A percentile compares a stretch with the other conserved stretches of the same genome.
Evolutionary conservation across 2,113 vertebrate genomes (phyloP).

Genomic region (Coptodon rendalli): DNA sequence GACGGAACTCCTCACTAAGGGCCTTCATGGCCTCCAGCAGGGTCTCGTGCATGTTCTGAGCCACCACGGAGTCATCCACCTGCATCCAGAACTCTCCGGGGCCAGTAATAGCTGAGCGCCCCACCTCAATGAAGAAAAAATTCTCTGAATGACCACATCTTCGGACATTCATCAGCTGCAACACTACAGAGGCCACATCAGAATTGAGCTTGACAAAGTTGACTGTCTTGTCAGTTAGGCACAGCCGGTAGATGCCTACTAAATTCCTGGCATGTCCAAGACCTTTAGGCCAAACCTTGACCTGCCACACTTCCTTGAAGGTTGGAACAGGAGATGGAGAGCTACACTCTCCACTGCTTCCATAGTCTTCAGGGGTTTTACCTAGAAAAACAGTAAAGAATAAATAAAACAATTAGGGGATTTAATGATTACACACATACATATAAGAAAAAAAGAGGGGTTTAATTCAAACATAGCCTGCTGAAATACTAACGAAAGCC

Average conservation of each 20-base stretch:
- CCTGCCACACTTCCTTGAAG: constrained; percentile 84
- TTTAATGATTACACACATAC: not conserved
- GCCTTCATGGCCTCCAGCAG: constrained; percentile 81
- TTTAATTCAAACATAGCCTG: not conserved
- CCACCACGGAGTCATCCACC: constrained; percentile 78
- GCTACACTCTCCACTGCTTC: constrained; percentile 72
- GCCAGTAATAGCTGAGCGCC: constrained; percentile 74
- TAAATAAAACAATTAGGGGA: not conserved
- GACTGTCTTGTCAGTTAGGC: constrained; percentile 78
- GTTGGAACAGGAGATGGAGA: constrained; percentile 66
- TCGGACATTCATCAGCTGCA: constrained; percentile 81
- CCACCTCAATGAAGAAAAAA: constrained; percentile 84
- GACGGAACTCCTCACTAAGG: constrained; percentile 79
- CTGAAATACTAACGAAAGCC: not conserved
- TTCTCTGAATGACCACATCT: constrained; percentile 80
- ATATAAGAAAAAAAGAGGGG: not conserved
- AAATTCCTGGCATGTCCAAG: constrained; percentile 77
- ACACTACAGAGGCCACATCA: constrained; percentile 73
- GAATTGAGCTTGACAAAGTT: constrained; percentile 78
- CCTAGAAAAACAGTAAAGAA: constrained; percentile 49
- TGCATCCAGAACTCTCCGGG: constrained; percentile 85
- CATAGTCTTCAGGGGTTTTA: constrained; percentile 71
- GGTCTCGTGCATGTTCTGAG: constrained; percentile 83
- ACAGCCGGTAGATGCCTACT: constrained; percentile 77
- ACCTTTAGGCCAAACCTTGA: constrained; percentile 78